Evolutionary conservation across 2,797 vertebrate genomes (phyloP).

Genomic region (Gorsachius magnificus): DNA sequence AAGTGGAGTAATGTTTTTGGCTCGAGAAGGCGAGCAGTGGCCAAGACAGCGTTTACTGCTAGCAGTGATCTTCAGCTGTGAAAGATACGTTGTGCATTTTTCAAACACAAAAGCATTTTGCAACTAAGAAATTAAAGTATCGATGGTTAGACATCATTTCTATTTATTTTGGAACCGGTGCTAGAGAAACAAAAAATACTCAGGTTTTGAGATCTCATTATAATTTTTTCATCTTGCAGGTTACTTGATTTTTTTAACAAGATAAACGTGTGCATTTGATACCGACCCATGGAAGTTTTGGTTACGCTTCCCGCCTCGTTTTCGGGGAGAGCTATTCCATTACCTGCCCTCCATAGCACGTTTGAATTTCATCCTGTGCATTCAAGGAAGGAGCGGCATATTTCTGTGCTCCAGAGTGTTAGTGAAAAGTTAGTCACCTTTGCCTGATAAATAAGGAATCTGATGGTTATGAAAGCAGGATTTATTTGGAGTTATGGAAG

Average conservation of each 20-base stretch:
- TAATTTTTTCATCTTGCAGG: not conserved
- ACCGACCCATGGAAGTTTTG: slow-evolving; percentile 48
- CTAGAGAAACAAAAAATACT: not conserved
- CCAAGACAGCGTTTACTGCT: not conserved
- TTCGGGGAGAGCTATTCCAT: slow-evolving; percentile 33
- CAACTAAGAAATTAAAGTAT: not conserved
- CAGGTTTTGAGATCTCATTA: not conserved
- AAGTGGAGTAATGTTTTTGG: not conserved
- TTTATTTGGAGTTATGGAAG: slow-evolving; percentile 63
- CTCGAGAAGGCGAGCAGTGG: not conserved
- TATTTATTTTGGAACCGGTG: not conserved
- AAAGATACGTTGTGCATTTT: not conserved
- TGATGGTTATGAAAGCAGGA: slow-evolving; percentile 31
- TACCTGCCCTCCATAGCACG: slow-evolving; percentile 9
- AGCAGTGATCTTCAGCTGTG: not conserved
- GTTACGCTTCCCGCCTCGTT: slow-evolving; percentile 38
- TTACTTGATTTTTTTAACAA: slow-evolving; percentile 14
- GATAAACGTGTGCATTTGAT: slow-evolving; percentile 34
- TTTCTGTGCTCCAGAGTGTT: not conserved
- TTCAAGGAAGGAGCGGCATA: not conserved
- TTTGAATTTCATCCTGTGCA: slow-evolving; percentile 29
- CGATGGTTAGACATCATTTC: not conserved
- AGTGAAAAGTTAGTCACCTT: slow-evolving; percentile 25
- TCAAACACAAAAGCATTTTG: not conserved
- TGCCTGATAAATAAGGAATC: slow-evolving; percentile 53